Evolutionary conservation across 2,113 vertebrate genomes (phyloP).

Genomic region (Jaculus jaculus): DNA sequence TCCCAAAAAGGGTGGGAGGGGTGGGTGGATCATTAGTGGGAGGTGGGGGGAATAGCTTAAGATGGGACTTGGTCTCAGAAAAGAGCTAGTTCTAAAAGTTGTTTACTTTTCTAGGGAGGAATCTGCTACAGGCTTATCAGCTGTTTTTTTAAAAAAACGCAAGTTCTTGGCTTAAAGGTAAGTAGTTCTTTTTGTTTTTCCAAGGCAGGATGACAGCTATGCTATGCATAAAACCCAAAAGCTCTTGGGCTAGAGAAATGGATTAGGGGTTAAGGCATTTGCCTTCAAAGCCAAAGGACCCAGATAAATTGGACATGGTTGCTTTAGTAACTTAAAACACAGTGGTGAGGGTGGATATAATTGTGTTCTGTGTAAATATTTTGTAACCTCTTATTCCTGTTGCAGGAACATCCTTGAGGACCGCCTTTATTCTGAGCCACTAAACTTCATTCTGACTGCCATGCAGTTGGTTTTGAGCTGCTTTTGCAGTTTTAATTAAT

Average conservation of each 20-base stretch:
- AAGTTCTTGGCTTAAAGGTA: conserved; percentile 73
- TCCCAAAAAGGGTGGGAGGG: conserved; percentile 65
- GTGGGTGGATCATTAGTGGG: conserved; percentile 57
- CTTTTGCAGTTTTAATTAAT: conserved; percentile 22
- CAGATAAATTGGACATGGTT: too few relatives aligned
- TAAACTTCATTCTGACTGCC: conserved; percentile 65
- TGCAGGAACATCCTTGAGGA: conserved; percentile 70
- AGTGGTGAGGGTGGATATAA: background rate
- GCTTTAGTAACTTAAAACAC: background rate
- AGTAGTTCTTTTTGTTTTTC: background rate
- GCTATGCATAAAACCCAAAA: background rate
- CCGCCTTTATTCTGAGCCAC: conserved; percentile 60
- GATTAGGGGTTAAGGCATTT: too few relatives aligned
- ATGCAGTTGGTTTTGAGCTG: conserved; percentile 60
- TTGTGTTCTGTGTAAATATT: background rate
- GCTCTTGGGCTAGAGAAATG: too few relatives aligned
- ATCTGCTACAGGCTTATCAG: conserved; percentile 59
- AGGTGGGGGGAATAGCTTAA: conserved; percentile 25
- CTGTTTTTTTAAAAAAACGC: conserved; percentile 24
- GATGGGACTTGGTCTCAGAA: conserved; percentile 53
- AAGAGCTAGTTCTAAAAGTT: conserved; percentile 71
- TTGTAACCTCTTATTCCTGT: background rate
- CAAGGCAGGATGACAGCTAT: background rate
- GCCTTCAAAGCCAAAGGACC: too few relatives aligned
- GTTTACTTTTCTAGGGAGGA: conserved; percentile 80